Percentiles rank a stretch among this genome's conserved stretches.
Conservation (phyloP, 2,797 vertebrate genomes). For the Clamator glandarius region DNA sequence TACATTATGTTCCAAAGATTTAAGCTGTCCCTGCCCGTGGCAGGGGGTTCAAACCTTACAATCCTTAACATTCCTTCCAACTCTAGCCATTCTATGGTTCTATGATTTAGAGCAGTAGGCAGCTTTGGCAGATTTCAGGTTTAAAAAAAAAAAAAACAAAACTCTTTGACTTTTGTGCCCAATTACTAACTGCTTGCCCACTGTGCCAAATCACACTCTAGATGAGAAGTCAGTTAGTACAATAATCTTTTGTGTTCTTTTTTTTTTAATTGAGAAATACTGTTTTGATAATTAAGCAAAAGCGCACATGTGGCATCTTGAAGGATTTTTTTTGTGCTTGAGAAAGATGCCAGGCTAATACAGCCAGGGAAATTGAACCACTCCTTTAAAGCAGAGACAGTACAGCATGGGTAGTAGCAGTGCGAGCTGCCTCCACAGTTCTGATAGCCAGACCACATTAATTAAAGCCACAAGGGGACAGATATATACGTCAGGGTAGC, state of each 20-base stretch:
- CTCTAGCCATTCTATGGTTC: too few relatives aligned
- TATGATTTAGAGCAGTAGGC: neutral
- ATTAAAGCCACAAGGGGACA: neutral
- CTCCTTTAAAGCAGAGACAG: neutral
- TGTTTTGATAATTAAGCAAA: neutral
- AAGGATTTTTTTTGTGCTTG: neutral
- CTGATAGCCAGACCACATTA: slow-evolving; percentile 10
- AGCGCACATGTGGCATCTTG: neutral
- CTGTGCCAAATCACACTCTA: neutral
- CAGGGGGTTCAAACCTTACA: too few relatives aligned
- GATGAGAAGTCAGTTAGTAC: neutral
- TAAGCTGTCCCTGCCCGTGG: too few relatives aligned
- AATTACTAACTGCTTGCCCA: neutral
- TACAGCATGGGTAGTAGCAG: neutral
- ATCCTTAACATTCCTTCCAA: too few relatives aligned
- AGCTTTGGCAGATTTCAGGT: neutral
- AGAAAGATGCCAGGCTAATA: slow-evolving; percentile 2
- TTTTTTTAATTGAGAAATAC: neutral
- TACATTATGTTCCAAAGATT: neutral
- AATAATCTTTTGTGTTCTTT: neutral
- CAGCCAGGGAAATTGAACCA: neutral
- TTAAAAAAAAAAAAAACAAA: neutral
- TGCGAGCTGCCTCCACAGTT: neutral
- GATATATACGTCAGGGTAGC: neutral
- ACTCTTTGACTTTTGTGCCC: neutral